Base-by-base conservation (phyloP, 1,140 invertebrate genomes). In the Apis florea region DNA sequence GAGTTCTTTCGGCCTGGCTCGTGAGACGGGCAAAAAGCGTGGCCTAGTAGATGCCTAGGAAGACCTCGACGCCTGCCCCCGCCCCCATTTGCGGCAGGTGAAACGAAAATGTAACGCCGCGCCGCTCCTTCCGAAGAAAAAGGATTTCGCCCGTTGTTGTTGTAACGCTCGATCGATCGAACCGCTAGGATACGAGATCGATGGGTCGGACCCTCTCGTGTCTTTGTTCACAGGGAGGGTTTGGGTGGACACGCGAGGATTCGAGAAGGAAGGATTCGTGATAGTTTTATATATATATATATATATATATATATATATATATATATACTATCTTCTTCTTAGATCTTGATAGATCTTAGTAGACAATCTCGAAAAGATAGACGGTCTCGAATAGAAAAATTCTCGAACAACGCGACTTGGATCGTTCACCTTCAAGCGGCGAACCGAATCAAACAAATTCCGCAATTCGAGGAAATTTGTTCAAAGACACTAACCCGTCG, bases 401-500 rank as follows among this genome's bases (percentile, higher is more conserved):
- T 0, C 21, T 10, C 8, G 21, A 21, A n/a, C 8, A n/a, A 40
- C 31, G 31, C 31, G 21, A 11, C 4, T 61, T n/a, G 2, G 21
- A 58, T 49, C 21, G 5, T 6, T 2, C 8, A 40, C 2, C 31
- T 9, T 17, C 31, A 40, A 40, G 24, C 15, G 24, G 61, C 0
- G 9, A 8, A 3, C 1, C 11, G 40, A 51, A 21, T 53, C 2
- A n/a, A 10, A 17, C 2, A 49, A 1, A 9, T 63, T 10, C 0
- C 21, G 19, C 17, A 53, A 40, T 8, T 4, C 21, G 31, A n/a
- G 9, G 6, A 12, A 56, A 26, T 13, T 63, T 19, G 12, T 40
- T 21, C 40, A 15, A 51, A 74, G 74, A 92, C 77, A 93, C 93
- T 88, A 90, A 94, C 93, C 92, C 93, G 91, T 93, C 93, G 92